Evolutionary conservation across 2,113 vertebrate species (phyloP).

Genomic region (Panthera uncia): DNA sequence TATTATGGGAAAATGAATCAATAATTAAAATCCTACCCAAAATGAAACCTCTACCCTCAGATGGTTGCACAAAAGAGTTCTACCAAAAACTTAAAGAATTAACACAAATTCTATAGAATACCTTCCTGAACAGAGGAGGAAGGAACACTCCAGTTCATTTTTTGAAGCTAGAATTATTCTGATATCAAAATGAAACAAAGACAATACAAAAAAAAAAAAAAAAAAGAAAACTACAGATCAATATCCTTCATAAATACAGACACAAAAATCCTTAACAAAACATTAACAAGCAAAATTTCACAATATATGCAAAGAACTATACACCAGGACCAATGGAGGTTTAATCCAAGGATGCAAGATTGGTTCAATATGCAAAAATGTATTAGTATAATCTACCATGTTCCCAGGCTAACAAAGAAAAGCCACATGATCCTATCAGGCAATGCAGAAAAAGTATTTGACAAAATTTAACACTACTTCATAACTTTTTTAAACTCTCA

Average conservation of each 20-base stretch:
- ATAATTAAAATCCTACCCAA: background rate
- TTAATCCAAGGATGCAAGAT: background rate
- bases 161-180: background rate
- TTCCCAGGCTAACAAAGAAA: background rate
- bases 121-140: background rate
- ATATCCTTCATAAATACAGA: background rate
- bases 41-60: background rate
- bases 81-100: background rate
- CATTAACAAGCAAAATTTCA: conserved; percentile 20
- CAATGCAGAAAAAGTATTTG: background rate
- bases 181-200: conserved; percentile 33
- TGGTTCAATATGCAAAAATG: conserved; percentile 22
- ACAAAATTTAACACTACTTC: background rate
- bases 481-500: background rate
- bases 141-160: background rate
- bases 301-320: background rate
- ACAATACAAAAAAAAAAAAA: background rate
- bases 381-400: background rate
- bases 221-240: background rate
- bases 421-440: background rate
- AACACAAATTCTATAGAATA: background rate
- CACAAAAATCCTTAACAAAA: background rate
- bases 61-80: background rate
- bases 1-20: background rate
- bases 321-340: background rate